Evolutionary conservation across 2,888 invertebrate species (phyloP).

Genomic region (Oxytorus armatus): DNA sequence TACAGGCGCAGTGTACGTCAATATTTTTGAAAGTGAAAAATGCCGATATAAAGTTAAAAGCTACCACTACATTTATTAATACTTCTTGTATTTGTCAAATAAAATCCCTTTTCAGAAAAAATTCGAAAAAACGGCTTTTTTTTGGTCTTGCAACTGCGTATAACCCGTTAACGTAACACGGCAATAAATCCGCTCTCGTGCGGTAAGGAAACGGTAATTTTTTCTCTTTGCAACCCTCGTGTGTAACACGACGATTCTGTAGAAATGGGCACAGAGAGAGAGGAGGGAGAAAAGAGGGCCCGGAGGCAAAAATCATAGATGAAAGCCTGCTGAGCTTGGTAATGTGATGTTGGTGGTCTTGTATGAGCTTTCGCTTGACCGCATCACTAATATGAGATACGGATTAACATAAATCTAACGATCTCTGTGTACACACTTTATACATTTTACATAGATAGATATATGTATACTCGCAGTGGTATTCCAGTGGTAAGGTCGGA

Average conservation of each 20-base stretch:
- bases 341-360: conserved; percentile 34
- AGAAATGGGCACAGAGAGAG: too few species aligned
- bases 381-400: conserved; percentile 67
- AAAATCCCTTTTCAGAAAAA: too few species aligned
- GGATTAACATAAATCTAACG: conserved; percentile 71
- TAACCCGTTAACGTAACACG: not conserved
- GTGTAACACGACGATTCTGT: too few species aligned
- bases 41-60: too few species aligned
- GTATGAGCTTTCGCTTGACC: conserved; percentile 46
- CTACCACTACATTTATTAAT: too few species aligned
- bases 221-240: too few species aligned
- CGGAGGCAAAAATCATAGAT: not conserved
- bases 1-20: too few species aligned
- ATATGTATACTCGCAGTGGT: conserved; percentile 10
- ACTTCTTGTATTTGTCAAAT: too few species aligned
- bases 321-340: not conserved
- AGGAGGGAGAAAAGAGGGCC: not conserved
- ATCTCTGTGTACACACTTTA: conserved; percentile 46
- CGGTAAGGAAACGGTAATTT: too few species aligned
- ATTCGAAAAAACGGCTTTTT: too few species aligned
- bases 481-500: conserved; percentile 38
- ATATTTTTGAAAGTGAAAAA: too few species aligned
- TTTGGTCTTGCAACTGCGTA: too few species aligned
- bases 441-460: not conserved
- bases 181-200: not conserved